Evolutionary conservation across 2,797 vertebrate genomes (phyloP), one percentile per base, ranked within the genome.

Genomic region (Euthynnus affinis): DNA sequence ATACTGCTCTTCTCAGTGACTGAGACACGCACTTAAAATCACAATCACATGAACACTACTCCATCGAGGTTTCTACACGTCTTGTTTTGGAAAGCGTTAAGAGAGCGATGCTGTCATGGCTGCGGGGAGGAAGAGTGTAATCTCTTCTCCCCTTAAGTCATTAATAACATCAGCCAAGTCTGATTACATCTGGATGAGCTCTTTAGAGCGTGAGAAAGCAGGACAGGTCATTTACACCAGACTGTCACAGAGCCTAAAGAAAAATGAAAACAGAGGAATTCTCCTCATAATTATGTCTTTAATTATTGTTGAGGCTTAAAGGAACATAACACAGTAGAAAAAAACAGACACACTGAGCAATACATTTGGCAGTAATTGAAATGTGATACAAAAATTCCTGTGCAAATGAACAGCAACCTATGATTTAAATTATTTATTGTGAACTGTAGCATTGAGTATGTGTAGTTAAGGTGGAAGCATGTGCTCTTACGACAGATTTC

Each of bases 101-200:
- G 70, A 78, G 68, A 81, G 77, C 51, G 2, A 61, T 40, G 64
- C 78, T 59, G 80, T 83, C 80, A 76, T 74, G 73, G 68, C 78
- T 82, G 79, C 52, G 6, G 66, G 72, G 77, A 84, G 71, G 64
- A 85, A 67, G 68, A 88, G 82, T 53, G 74, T 88, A 88, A 88
- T 87, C 85, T 83, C 85, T 51, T 74, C 73, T 60, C 63, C 84
- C 89, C 79, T 78, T 22, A 83, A 91, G 88, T 93, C 90, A 93
- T 93, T 92, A 92, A 93, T 93, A 91, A 88, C 86, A 88, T 85
- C 85, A 87, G 85, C 80, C 86, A 83, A 81, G 87, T 88, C 74
- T 84, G 87, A 93, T 94, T 87, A 86, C 88, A 91, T 92, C 89
- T 85, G 76, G 82, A 87, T 46, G 64, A 79, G 87, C 53, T 83